Conservation (phyloP, 2,888 invertebrate species). For the Hyposoter didymator region DNA sequence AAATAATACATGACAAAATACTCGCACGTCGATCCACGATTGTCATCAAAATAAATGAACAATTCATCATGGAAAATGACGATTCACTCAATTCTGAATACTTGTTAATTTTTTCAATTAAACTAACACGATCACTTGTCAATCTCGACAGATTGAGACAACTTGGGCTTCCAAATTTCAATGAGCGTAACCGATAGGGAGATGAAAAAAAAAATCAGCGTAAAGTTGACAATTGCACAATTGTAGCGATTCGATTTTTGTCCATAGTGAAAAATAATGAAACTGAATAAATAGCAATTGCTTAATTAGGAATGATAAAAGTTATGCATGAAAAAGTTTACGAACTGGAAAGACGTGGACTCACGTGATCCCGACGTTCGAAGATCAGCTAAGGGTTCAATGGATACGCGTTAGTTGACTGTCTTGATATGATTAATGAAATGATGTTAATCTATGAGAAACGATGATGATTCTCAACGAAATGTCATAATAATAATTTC, state of each 20-base stretch:
- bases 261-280: neutral
- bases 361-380: slow-evolving; percentile 36
- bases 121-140: neutral
- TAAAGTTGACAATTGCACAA: neutral
- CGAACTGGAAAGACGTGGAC: neutral
- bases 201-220: neutral
- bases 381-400: slow-evolving; percentile 25
- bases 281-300: neutral
- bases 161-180: neutral
- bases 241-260: neutral
- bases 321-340: slow-evolving; percentile 9
- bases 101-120: neutral
- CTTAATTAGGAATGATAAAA: neutral
- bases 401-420: neutral
- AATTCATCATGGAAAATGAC: neutral
- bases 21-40: neutral
- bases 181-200: neutral
- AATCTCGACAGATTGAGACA: neutral
- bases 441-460: neutral
- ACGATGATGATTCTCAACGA: neutral
- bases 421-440: neutral
- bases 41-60: neutral
- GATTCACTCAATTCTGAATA: neutral
- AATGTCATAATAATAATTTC: neutral
- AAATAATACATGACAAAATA: neutral